These are phyloP conservation scores for Zaprionus capensis DNA, from an alignment of 1,140 invertebrate genomes.

Conservation along the genomic window DNA sequence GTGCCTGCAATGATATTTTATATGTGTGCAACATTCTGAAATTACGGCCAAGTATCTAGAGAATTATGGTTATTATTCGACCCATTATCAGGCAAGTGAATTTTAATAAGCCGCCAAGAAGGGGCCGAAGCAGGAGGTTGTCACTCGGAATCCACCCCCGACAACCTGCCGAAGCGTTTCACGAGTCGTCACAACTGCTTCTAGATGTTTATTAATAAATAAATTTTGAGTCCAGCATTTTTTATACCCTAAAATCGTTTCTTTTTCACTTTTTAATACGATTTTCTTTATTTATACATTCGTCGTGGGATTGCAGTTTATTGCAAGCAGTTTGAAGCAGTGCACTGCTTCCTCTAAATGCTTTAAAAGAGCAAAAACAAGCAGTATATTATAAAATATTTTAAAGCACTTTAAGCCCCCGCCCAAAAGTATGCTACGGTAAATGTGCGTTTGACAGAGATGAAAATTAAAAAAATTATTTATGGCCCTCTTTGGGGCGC, in stretches of 20 bases:
- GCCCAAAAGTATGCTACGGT: constrained; percentile 39
- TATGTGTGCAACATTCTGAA: constrained; percentile 78
- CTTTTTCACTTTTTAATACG: no score
- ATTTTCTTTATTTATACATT: no score
- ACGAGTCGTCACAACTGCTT: neutral
- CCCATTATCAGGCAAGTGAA: constrained; percentile 64
- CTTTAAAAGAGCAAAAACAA: no score
- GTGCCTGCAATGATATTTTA: constrained; percentile 57
- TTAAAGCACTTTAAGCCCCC: constrained; percentile 1
- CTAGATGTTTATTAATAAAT: neutral
- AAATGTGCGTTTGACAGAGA: constrained; percentile 48
- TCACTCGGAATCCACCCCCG: constrained; percentile 20
- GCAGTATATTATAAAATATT: no score
- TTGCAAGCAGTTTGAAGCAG: no score
- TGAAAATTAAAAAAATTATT: constrained; percentile 50
- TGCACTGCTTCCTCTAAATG: no score
- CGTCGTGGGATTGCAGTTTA: no score
- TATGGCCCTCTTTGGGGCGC: constrained; percentile 29
- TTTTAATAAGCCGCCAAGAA: constrained; percentile 61
- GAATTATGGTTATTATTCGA: constrained; percentile 69
- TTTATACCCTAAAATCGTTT: no score
- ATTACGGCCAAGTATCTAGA: constrained; percentile 71
- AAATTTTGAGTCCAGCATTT: no score
- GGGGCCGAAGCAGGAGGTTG: neutral
- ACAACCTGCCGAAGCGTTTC: no score